These are phyloP conservation scores for Epinephelus lanceolatus DNA, from an alignment of 2,113 vertebrate species.

Conservation along the genomic window DNA sequence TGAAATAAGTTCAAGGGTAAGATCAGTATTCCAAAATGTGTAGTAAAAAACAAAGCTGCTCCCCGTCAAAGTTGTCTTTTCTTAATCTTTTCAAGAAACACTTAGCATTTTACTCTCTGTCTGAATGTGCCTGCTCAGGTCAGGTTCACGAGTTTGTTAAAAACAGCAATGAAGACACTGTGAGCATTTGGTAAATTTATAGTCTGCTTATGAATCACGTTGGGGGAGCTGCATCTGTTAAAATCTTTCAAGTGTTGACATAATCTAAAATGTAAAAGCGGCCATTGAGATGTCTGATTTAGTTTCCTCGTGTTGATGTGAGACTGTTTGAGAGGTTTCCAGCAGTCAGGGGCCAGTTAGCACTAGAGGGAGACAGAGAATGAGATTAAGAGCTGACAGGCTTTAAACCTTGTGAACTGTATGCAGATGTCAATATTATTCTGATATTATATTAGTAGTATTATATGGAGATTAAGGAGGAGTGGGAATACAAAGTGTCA, in stretches of 20 bases:
- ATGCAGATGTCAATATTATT: slow-evolving; percentile 1
- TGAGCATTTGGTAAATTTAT: background rate
- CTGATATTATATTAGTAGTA: background rate
- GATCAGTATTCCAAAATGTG: background rate
- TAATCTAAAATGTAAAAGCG: background rate
- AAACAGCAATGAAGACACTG: background rate
- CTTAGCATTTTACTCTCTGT: background rate
- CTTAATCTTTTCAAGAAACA: background rate
- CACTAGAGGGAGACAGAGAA: slow-evolving; percentile 85
- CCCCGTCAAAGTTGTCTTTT: background rate
- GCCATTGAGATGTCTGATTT: background rate
- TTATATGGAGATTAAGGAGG: background rate
- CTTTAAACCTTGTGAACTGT: background rate
- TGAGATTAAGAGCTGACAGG: slow-evolving; percentile 35
- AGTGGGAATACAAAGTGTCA: background rate
- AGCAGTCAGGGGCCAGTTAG: slow-evolving; percentile 24
- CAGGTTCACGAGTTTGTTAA: background rate
- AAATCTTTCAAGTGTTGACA: background rate
- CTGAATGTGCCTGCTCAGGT: background rate
- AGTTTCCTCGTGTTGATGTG: background rate
- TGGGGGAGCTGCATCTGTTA: background rate
- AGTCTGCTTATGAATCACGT: background rate
- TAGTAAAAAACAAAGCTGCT: background rate
- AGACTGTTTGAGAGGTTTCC: background rate
- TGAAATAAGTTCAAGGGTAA: background rate